A percentile compares a stretch with the other conserved stretches of the same genome.
phyloP scores from a whole-genome alignment of 1,140 invertebrate species.

The Lucilia sericata region DNA sequence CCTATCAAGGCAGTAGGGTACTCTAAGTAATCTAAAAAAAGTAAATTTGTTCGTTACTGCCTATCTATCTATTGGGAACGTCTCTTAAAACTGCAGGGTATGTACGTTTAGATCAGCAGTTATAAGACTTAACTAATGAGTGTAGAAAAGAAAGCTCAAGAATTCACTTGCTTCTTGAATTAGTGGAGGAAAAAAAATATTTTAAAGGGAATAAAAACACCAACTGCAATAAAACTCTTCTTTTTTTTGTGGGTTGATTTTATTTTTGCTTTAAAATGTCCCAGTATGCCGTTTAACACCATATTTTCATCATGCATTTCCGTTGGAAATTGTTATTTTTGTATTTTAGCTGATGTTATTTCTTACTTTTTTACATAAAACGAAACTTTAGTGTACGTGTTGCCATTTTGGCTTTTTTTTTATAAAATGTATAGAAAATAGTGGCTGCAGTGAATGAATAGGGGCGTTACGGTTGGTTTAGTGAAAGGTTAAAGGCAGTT shows the following conservation, averaged over 20 bases:
- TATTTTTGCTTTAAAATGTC: slow-evolving; percentile 55
- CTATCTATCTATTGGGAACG: too few relatives aligned
- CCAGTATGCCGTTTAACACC: slow-evolving; percentile 65
- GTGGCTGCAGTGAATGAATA: not conserved
- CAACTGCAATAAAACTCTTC: slow-evolving; percentile 16
- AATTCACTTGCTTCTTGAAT: too few relatives aligned
- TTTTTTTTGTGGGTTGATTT: not conserved
- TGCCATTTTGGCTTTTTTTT: slow-evolving; percentile 49
- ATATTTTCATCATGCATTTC: slow-evolving; percentile 49
- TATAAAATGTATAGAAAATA: slow-evolving; percentile 7
- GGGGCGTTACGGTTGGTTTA: not conserved
- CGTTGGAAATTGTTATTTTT: slow-evolving; percentile 18
- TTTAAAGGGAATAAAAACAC: too few relatives aligned
- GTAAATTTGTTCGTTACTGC: too few relatives aligned
- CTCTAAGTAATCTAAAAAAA: too few relatives aligned
- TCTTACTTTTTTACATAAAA: not conserved
- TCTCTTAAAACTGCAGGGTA: too few relatives aligned
- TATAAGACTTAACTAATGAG: too few relatives aligned
- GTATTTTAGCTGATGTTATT: not conserved
- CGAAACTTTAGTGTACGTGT: slow-evolving; percentile 49
- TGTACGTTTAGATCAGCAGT: too few relatives aligned
- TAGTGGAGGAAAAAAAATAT: too few relatives aligned
- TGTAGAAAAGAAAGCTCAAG: too few relatives aligned
- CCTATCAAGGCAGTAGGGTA: too few relatives aligned
- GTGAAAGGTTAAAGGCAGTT: not conserved